Base-by-base conservation (phyloP, 2,797 vertebrate genomes). In the Smutsia gigantea region DNA sequence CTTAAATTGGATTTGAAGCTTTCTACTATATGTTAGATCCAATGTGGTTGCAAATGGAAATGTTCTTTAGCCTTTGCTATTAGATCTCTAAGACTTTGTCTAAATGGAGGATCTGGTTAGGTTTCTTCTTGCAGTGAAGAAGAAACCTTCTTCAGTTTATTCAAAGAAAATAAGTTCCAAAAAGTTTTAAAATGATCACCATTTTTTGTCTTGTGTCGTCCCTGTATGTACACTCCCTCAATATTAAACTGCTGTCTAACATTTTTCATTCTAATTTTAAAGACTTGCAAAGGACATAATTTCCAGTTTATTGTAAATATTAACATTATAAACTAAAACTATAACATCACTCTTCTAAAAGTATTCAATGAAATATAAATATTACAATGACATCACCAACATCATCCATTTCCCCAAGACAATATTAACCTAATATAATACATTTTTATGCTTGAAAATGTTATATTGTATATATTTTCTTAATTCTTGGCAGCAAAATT, bases 71-170 rank as follows among this genome's bases (percentile, higher is more conserved):
- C 15, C 9, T 63, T 81, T 63, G 46, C 23, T 92, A 42, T 4
- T 53, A 92, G 83, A 93, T 61, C 34, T 92, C 57, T 46, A 46
- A 46, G 46, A 46, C 39, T 77, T 93, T 85, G 63, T 59, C 63
- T 93, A 64, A 83, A 53, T 84, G 71, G 46, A 90, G 85, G 39
- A 37, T 92, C 74, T 86, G 69, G 21, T 93, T 92, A 95, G 37
- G 63, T 66, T 82, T 87, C 17, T 94, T 79, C 78, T 94, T 42
- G 78, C 57, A 37, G 34, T 74, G 51, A n/a, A n/a, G n/a, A n/a
- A n/a, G n/a, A n/a, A n/a, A n/a, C n/a, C n/a, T 14, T 49, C 68
- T 91, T 94, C 68, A 92, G 13, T 89, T 96, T 87, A 89, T 87
- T 93, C 27, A 93, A 90, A 78, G 46, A 17, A 64, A 71, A 21